Base-by-base conservation (phyloP, 2,888 invertebrate genomes). In the Meteorus colon region DNA sequence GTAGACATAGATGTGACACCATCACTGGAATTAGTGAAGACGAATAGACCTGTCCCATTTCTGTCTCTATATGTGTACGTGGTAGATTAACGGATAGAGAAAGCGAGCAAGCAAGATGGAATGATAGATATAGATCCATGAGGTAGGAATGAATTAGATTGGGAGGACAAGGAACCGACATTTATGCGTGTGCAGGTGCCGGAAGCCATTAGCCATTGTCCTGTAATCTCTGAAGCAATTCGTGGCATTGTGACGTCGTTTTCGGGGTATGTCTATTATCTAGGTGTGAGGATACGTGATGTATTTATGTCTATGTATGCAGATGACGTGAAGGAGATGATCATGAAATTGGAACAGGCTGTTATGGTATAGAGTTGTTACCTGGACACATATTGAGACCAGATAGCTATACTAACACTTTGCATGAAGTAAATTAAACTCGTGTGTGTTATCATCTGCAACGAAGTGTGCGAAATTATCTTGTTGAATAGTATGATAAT, bases 191-290 rank as follows among this genome's bases (percentile, higher is more conserved):
- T 68, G 60, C 59, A 60, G 77, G 74, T 67, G 80, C 71, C 73
- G 77, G 77, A 80, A 80, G 71, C 77, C 76, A 75, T 80, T 78
- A 80, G 74, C 78, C 77, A 78, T 80, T 79, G 79, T 79, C 79
- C 80, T 77, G n/a, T 78, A 78, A 79, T 79, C 74, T 76, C 69
- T 63, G 55, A 63, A 66, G 68, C 63, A 63, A 73, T 74, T 55
- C 60, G 62, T 45, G 65, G 66, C 73, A 77, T 73, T 69, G 73
- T 59, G 62, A 27, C 48, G 48, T 62, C 55, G 19, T 55, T 55
- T 55, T 19, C 5, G 19, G 24, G 19, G 19, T 55, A 19, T 19
- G 19, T 51, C 27, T 48, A 59, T 37, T 71, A 37, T 60, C 16
- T 12, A 45, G 66, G 66, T 41, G 51, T 31, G 19, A 60, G 51